Evolutionary conservation across 2,113 vertebrate species (phyloP).

Genomic region (Chloroceryle aenea): DNA sequence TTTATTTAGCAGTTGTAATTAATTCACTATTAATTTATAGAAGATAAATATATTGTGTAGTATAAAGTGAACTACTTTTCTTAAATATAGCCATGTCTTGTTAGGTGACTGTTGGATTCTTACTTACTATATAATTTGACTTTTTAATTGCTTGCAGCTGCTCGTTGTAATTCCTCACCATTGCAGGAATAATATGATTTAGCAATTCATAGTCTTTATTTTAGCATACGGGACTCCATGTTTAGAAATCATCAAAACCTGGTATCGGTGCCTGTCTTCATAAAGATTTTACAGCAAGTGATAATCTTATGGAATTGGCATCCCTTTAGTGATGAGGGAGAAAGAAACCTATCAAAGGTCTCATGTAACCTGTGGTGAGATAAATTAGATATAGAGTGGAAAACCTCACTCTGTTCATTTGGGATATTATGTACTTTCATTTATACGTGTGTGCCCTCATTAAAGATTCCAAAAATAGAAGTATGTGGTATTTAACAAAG

Average conservation of each 20-base stretch:
- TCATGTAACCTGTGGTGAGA: not conserved
- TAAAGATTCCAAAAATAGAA: conserved; percentile 23
- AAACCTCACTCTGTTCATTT: not conserved
- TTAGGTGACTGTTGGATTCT: not conserved
- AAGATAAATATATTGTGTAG: not conserved
- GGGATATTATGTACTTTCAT: not conserved
- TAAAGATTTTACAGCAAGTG: not conserved
- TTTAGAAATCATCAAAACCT: not conserved
- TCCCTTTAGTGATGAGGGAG: not conserved
- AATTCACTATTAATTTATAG: not conserved
- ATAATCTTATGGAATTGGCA: not conserved
- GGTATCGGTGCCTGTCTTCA: not conserved
- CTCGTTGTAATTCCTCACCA: not conserved
- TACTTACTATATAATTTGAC: not conserved
- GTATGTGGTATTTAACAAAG: not conserved
- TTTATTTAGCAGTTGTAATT: not conserved
- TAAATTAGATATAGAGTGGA: not conserved
- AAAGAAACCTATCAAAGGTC: not conserved
- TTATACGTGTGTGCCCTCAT: not conserved
- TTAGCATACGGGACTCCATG: not conserved
- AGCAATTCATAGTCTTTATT: not conserved
- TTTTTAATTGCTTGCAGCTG: not conserved
- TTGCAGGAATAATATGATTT: not conserved
- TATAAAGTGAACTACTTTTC: not conserved
- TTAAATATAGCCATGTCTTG: not conserved